Conservation (phyloP, 2,113 vertebrate genomes). For the Eupsittula cactorum region DNA sequence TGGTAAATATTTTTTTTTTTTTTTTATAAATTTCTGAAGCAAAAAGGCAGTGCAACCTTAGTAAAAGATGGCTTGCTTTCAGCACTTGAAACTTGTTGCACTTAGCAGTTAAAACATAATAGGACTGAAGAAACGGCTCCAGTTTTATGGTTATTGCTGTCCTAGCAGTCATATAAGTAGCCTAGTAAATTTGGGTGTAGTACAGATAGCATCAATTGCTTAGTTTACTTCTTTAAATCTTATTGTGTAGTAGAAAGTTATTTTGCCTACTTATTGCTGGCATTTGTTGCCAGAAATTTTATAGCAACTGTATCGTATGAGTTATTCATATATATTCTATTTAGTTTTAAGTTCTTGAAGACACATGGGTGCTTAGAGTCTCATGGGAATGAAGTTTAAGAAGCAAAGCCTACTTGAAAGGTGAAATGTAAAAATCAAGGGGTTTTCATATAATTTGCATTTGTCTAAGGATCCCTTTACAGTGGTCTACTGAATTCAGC, state of each 20-base stretch:
- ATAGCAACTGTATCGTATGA: neutral
- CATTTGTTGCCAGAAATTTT: neutral
- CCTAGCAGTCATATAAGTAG: neutral
- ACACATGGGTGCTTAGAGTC: neutral
- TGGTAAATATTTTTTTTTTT: neutral
- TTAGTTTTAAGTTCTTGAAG: neutral
- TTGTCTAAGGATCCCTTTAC: neutral
- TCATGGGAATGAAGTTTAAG: neutral
- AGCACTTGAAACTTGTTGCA: neutral
- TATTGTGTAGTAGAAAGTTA: neutral
- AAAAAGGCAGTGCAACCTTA: neutral
- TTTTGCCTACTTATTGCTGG: neutral
- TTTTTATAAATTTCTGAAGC: neutral
- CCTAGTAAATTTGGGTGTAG: neutral
- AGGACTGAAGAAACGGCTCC: neutral
- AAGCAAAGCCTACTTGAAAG: neutral
- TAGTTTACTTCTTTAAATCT: neutral
- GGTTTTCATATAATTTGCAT: neutral
- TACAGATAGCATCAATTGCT: neutral
- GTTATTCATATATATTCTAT: neutral
- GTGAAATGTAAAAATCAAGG: neutral
- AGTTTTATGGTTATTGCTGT: neutral
- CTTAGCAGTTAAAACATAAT: neutral
- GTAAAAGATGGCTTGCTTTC: neutral
- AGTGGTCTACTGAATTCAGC: neutral